phyloP scores from a whole-genome alignment of 2,888 invertebrate genomes.

The Catocala nupta region DNA sequence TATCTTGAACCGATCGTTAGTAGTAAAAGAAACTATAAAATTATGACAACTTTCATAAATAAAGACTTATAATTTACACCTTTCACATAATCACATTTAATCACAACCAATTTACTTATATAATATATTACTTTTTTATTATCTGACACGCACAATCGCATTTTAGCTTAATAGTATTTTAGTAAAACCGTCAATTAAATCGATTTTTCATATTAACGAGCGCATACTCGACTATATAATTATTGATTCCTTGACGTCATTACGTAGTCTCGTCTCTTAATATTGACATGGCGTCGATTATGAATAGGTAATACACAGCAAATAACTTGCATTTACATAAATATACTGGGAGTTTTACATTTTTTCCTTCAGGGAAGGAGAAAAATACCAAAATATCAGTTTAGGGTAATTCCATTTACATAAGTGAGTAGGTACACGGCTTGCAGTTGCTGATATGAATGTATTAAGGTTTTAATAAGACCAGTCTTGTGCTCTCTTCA shows the following conservation, averaged over 20 bases:
- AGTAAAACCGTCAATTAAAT: background rate
- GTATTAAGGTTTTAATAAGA: slow-evolving; percentile 14
- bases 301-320: slow-evolving; percentile 9
- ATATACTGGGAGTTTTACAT: slow-evolving; percentile 9
- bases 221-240: slow-evolving; percentile 13
- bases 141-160: slow-evolving; percentile 2
- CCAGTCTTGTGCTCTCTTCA: slow-evolving; percentile 13
- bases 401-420: slow-evolving; percentile 24
- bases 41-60: slow-evolving; percentile 1
- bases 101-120: slow-evolving; percentile 4
- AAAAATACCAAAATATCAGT: slow-evolving; percentile 22
- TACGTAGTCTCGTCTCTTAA: slow-evolving; percentile 1
- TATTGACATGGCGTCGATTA: slow-evolving; percentile 9
- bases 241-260: slow-evolving; percentile 3
- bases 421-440: slow-evolving; percentile 4
- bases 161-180: slow-evolving; percentile 1
- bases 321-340: slow-evolving; percentile 19
- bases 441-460: background rate
- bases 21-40: too few relatives aligned
- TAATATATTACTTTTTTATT: slow-evolving; percentile 6
- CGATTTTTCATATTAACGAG: slow-evolving; percentile 6
- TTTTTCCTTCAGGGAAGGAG: slow-evolving; percentile 31
- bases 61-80: slow-evolving; percentile 11
- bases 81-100: background rate
- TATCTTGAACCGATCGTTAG: too few relatives aligned